phyloP scores from a whole-genome alignment of 2,888 invertebrate genomes.

The Chloroclysta siterata region DNA sequence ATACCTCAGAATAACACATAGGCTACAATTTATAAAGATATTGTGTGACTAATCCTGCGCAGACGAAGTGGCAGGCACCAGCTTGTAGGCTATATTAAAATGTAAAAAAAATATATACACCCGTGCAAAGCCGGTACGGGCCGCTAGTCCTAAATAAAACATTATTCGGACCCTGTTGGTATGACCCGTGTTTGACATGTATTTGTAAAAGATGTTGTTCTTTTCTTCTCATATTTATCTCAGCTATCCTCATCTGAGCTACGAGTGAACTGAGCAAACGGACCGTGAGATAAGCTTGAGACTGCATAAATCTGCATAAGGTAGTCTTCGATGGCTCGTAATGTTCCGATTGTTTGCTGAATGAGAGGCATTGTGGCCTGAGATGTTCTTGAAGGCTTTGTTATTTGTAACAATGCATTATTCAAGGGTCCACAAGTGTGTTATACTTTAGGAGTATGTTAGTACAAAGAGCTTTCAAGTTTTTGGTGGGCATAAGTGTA shows the following conservation, averaged over 20 bases:
- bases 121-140: too few relatives aligned
- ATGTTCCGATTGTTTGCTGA: slow-evolving; percentile 36
- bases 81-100: too few relatives aligned
- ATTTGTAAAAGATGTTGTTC: too few relatives aligned
- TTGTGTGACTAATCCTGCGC: too few relatives aligned
- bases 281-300: slow-evolving; percentile 73
- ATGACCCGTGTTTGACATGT: too few relatives aligned
- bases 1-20: too few relatives aligned
- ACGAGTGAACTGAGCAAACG: slow-evolving; percentile 67
- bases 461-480: neutral
- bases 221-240: neutral
- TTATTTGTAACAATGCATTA: slow-evolving; percentile 8
- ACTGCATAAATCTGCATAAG: slow-evolving; percentile 76
- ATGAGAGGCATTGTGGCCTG: slow-evolving; percentile 26
- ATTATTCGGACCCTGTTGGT: too few relatives aligned
- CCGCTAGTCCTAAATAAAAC: too few relatives aligned
- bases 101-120: too few relatives aligned
- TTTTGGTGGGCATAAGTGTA: neutral
- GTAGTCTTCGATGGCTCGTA: slow-evolving; percentile 38
- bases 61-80: too few relatives aligned
- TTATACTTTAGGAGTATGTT: neutral
- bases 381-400: slow-evolving; percentile 16
- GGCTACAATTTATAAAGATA: too few relatives aligned
- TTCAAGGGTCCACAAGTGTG: neutral
- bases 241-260: slow-evolving; percentile 30